A percentile compares a stretch with the other conserved stretches of the same genome.
phyloP scores from a whole-genome alignment of 2,113 vertebrate species.

The Archocentrus centrarchus region DNA sequence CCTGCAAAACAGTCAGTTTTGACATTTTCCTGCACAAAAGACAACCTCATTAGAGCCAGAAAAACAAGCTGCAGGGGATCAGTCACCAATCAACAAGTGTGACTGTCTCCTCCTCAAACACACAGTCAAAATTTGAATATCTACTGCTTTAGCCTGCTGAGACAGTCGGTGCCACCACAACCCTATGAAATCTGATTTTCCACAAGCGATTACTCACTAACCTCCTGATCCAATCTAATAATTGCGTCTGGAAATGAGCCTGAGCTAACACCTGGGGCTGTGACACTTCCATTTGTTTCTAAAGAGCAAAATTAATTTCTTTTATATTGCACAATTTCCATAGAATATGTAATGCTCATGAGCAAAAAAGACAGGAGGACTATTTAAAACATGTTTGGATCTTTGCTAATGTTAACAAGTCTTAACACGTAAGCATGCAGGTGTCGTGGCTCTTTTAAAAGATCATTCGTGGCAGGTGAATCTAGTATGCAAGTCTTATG shows the following conservation, averaged over 20 bases:
- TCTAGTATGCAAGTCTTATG: neutral
- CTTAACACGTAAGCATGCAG: neutral
- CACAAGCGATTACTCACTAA: slow-evolving; percentile 47
- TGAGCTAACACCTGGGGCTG: slow-evolving; percentile 36
- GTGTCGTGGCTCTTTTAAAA: neutral
- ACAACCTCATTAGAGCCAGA: slow-evolving; percentile 40
- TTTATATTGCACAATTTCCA: slow-evolving; percentile 4
- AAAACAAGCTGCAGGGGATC: slow-evolving; percentile 45
- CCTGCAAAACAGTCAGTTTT: neutral
- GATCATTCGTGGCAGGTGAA: neutral
- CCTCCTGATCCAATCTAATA: slow-evolving; percentile 61
- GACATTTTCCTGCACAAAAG: slow-evolving; percentile 27
- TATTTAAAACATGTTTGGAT: neutral
- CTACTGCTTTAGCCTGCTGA: slow-evolving; percentile 31
- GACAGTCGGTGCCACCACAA: slow-evolving; percentile 43
- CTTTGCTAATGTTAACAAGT: neutral
- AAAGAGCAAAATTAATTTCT: slow-evolving; percentile 43
- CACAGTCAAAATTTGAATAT: slow-evolving; percentile 38
- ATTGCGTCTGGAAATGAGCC: slow-evolving; percentile 59
- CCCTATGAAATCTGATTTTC: slow-evolving; percentile 55
- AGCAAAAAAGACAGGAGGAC: slow-evolving; percentile 9
- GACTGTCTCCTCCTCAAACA: slow-evolving; percentile 48
- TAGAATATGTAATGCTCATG: neutral
- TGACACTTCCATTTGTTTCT: slow-evolving; percentile 34
- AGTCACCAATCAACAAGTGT: slow-evolving; percentile 27